Evolutionary conservation across 2,797 vertebrate species (phyloP).

Genomic region (Mormyrops boulengeri): DNA sequence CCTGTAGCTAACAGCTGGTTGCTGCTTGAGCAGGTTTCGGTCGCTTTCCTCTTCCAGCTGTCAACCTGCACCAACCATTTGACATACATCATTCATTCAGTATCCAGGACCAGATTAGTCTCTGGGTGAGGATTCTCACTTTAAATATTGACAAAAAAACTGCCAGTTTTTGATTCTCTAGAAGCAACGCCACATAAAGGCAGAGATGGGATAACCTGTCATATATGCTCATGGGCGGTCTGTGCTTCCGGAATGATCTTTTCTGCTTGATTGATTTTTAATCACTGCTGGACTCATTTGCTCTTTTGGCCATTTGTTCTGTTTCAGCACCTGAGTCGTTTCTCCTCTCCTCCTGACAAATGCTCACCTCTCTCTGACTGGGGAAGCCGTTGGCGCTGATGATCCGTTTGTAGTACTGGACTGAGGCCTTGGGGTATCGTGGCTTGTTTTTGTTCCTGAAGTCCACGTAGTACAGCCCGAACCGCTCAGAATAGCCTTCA

Average conservation of each 20-base stretch:
- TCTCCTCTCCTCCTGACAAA: not conserved
- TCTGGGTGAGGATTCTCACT: not conserved
- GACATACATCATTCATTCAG: not conserved
- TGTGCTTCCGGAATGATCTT: not conserved
- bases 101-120: not conserved
- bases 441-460: conserved; percentile 80
- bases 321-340: not conserved
- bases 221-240: not conserved
- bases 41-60: conserved; percentile 68
- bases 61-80: conserved; percentile 60
- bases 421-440: conserved; percentile 85
- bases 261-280: not conserved
- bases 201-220: not conserved
- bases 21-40: conserved; percentile 72
- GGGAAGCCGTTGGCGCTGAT: conserved; percentile 85
- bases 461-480: conserved; percentile 82
- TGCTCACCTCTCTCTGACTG: conserved; percentile 72
- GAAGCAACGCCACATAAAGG: not conserved
- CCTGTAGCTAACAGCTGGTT: conserved; percentile 76
- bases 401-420: conserved; percentile 78
- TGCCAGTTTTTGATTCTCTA: not conserved
- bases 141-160: conserved; percentile 1
- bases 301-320: not conserved
- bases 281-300: not conserved
- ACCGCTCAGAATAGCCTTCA: conserved; percentile 82